Percentiles rank a stretch among this genome's conserved stretches.
These are phyloP conservation scores for Tupaia tana DNA, from an alignment of 2,113 vertebrate species.

Conservation along the genomic window DNA sequence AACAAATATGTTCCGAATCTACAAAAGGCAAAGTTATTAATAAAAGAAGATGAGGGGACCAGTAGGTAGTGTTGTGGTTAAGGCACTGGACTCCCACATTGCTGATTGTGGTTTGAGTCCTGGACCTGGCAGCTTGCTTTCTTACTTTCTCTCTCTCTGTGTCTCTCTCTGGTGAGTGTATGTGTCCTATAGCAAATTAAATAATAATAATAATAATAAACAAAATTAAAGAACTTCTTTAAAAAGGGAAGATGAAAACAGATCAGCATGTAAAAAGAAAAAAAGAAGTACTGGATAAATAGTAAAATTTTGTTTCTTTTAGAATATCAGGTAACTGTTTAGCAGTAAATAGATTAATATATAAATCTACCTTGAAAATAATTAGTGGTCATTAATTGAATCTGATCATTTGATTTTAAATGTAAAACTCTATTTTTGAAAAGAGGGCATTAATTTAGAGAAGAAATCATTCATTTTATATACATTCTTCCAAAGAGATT, in stretches of 20 bases:
- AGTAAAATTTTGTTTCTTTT: conserved; percentile 7
- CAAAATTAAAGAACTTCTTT: too few relatives aligned
- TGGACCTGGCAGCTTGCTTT: too few relatives aligned
- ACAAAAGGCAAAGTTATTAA: background rate
- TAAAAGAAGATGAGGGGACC: background rate
- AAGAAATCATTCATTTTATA: background rate
- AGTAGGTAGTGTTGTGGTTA: too few relatives aligned
- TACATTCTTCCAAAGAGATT: background rate
- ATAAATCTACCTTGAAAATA: conserved; percentile 21
- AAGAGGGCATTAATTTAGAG: background rate
- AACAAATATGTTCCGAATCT: background rate
- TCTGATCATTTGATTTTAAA: conserved; percentile 12
- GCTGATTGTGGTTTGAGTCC: too few relatives aligned
- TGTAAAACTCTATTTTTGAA: background rate
- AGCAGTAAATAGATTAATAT: background rate
- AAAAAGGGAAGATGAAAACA: background rate
- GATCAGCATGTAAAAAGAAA: background rate
- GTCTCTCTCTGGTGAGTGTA: too few relatives aligned
- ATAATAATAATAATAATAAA: too few relatives aligned
- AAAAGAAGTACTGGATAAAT: background rate
- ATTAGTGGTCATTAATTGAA: background rate
- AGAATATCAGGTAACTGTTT: background rate
- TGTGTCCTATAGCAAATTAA: too few relatives aligned
- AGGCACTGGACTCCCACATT: too few relatives aligned
- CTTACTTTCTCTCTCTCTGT: too few relatives aligned